Base-by-base conservation (phyloP, 2,888 invertebrate species). In the Tipula confusa region DNA sequence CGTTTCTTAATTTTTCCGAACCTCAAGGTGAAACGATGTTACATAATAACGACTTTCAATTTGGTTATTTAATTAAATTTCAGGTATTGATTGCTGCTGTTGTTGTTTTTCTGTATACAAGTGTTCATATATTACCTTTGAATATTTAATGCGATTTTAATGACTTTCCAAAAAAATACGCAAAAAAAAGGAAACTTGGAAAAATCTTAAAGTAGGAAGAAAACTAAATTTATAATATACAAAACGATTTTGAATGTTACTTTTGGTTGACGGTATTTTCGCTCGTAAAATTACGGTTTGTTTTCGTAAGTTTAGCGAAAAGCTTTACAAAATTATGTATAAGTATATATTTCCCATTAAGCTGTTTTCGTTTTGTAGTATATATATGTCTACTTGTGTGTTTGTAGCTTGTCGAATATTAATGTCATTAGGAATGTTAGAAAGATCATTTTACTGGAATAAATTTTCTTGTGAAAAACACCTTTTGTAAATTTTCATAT, bases 41-140 rank as follows among this genome's bases (percentile, higher is more conserved):
- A 64, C 64, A 64, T 64, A 64, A 64, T 64, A 64, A 64, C 64
- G 64, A 64, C 64, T 64, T 64, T 64, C 64, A 64, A 64, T 64
- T 64, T 64, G 64, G 64, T 64, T 64, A 64, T 64, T 64, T 64
- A 64, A 64, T 64, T 64, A 64, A 64, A 64, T 64, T 64, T 64
- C 24, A 24, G 64, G 64, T n/a, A 64, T 64, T 64, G 64, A 24
- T 64, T 24, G n/a, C n/a, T n/a, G n/a, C n/a, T n/a, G 18, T 64
- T 64, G 64, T 64, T 64, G 24, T 64, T 11, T 24, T 13, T 38
- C 1, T n/a, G 24, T 64, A 24, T 24, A 64, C 64, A 64, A n/a
- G n/a, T 24, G 24, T 64, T 64, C 64, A 64, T n/a, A 64, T 24
- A 64, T 64, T 64, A 64, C 64, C 64, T 64, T 64, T 64, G 64